Conservation (phyloP, 2,888 invertebrate species). For the Apodemia hepburni region DNA sequence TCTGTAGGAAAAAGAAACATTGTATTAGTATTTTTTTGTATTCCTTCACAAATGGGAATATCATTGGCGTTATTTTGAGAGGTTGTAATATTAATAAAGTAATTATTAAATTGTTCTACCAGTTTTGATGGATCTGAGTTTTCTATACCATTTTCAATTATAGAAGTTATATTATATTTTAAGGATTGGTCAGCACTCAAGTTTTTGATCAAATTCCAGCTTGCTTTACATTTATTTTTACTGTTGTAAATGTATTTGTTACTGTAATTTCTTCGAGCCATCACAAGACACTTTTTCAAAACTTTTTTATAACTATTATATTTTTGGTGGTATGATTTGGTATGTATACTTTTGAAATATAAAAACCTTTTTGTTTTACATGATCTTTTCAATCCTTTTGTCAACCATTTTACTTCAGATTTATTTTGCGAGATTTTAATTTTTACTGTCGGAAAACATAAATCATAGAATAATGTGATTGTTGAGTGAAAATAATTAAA, state of each 20-base stretch:
- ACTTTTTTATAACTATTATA: slow-evolving; percentile 7
- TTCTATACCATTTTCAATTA: background rate
- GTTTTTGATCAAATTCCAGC: slow-evolving; percentile 6
- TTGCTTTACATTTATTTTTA: slow-evolving; percentile 10
- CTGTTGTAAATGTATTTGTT: background rate
- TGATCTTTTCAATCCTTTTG: slow-evolving; percentile 9
- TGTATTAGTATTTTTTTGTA: background rate
- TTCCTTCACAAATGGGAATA: background rate
- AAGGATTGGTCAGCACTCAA: background rate
- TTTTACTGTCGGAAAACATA: background rate
- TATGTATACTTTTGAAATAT: background rate
- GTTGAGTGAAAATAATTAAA: slow-evolving; percentile 4
- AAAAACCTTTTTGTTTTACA: slow-evolving; percentile 9
- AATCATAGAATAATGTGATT: background rate
- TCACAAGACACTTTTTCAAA: background rate
- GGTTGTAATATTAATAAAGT: background rate
- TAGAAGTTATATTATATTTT: background rate
- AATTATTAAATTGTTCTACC: background rate
- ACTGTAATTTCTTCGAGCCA: background rate
- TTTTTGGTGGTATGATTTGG: background rate
- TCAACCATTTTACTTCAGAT: slow-evolving; percentile 4
- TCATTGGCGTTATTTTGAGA: background rate
- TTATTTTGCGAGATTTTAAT: background rate
- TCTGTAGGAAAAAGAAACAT: background rate
- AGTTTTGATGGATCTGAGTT: background rate